Conservation (phyloP, 2,113 vertebrate species). For the Acanthisitta chloris region DNA sequence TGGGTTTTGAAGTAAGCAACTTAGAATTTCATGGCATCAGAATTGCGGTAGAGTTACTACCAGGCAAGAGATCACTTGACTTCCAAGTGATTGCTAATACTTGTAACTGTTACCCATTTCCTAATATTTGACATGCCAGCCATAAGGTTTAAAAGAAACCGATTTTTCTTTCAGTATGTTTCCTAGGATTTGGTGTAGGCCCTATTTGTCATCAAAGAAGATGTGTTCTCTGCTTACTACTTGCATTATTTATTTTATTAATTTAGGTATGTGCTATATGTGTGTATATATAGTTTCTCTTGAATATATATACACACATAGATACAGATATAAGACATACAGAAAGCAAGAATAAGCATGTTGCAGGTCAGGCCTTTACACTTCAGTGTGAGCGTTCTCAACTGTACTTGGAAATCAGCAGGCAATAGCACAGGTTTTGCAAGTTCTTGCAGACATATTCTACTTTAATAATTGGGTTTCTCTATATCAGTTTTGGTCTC, state of each 20-base stretch:
- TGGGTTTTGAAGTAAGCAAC: background rate
- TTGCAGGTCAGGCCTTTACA: background rate
- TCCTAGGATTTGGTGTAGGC: background rate
- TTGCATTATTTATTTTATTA: background rate
- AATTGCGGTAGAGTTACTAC: background rate
- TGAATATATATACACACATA: background rate
- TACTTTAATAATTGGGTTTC: background rate
- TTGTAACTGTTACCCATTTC: background rate
- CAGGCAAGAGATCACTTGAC: background rate
- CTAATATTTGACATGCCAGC: background rate
- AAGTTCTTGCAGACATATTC: background rate
- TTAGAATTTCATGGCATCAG: background rate
- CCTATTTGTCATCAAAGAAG: background rate
- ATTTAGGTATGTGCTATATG: background rate
- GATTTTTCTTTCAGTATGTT: background rate
- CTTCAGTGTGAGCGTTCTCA: background rate
- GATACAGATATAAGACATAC: background rate
- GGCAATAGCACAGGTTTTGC: background rate
- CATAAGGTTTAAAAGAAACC: background rate
- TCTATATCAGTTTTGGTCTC: background rate
- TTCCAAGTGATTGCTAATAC: background rate
- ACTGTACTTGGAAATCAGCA: background rate
- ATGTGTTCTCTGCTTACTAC: background rate
- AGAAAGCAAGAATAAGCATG: background rate
- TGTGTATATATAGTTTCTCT: background rate